phyloP scores from a whole-genome alignment of 2,113 vertebrate species.

The Etia nguti region DNA sequence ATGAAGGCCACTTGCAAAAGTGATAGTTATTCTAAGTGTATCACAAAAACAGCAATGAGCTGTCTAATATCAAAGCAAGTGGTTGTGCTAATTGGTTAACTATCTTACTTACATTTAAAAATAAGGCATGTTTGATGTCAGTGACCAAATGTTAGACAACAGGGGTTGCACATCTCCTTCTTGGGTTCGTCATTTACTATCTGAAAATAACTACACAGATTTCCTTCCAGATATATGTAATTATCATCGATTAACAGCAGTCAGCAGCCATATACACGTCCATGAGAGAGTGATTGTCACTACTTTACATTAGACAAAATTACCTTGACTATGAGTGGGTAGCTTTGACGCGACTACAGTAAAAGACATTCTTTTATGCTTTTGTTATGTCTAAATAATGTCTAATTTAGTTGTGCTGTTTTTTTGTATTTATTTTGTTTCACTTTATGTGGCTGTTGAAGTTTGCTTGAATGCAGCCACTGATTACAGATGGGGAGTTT shows the following conservation, averaged over 20 bases:
- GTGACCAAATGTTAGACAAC: neutral
- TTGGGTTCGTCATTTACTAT: neutral
- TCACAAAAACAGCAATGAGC: neutral
- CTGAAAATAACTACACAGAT: neutral
- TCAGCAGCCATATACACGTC: neutral
- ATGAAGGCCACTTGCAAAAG: neutral
- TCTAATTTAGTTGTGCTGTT: neutral
- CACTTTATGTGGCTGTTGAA: neutral
- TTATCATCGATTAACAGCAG: neutral
- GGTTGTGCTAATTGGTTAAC: neutral
- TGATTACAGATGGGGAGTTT: conserved; percentile 24
- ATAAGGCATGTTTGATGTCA: neutral
- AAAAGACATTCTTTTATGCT: neutral
- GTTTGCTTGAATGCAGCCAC: conserved; percentile 39
- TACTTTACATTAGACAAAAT: neutral
- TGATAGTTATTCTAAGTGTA: neutral
- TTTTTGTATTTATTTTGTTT: neutral
- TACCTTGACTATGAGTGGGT: neutral
- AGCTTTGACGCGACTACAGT: neutral
- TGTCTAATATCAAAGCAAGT: neutral
- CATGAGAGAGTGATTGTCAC: neutral
- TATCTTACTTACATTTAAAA: neutral
- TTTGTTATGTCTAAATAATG: neutral
- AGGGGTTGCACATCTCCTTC: neutral
- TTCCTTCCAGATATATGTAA: neutral